phyloP scores from a whole-genome alignment of 2,888 invertebrate genomes.

The Apantesis nais region DNA sequence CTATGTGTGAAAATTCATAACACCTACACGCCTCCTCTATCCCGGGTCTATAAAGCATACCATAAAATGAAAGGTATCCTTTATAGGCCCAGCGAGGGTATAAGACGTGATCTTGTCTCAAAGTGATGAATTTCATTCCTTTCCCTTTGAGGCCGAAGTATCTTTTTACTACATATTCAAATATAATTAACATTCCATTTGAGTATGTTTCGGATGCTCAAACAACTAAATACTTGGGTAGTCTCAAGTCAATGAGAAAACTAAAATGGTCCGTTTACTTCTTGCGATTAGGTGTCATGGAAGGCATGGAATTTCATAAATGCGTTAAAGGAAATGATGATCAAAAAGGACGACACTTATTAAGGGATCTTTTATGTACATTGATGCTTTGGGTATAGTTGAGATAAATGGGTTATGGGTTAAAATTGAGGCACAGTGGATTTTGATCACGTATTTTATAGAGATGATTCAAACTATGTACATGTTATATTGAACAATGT shows the following conservation, averaged over 20 bases:
- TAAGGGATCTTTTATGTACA: neutral
- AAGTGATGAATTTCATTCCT: conserved; percentile 23
- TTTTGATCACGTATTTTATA: neutral
- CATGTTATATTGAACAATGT: neutral
- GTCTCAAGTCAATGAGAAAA: neutral
- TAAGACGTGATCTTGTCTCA: conserved; percentile 18
- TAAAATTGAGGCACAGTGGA: neutral
- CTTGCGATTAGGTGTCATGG: neutral
- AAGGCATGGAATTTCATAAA: neutral
- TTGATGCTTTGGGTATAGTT: neutral
- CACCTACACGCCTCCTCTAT: neutral
- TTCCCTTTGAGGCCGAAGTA: conserved; percentile 8
- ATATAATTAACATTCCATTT: neutral
- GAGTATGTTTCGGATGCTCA: neutral
- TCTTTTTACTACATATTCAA: neutral
- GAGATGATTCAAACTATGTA: neutral
- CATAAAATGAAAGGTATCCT: conserved; percentile 25
- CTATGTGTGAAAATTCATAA: conserved; percentile 30
- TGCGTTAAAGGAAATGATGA: neutral
- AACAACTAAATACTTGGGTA: neutral
- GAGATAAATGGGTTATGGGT: neutral
- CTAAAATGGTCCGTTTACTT: neutral
- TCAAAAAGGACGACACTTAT: neutral
- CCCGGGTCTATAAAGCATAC: neutral
- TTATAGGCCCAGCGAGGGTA: conserved; percentile 29